These are phyloP conservation scores for Melolontha melolontha DNA, from an alignment of 2,888 invertebrate genomes.

Conservation along the genomic window DNA sequence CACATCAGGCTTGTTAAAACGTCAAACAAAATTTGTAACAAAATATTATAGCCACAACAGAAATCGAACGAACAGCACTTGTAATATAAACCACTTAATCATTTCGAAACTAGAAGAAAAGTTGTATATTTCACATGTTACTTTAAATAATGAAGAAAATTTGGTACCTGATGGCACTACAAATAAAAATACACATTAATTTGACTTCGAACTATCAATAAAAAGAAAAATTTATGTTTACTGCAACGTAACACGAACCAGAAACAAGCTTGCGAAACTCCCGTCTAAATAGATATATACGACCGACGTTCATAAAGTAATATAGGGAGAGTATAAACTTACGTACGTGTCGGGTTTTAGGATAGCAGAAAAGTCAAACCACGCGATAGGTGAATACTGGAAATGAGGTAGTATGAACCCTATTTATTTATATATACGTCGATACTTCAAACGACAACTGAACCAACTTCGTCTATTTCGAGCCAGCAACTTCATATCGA, in stretches of 20 bases:
- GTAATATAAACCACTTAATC: too few relatives aligned
- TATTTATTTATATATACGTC: slow-evolving; percentile 9
- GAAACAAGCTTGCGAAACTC: slow-evolving; percentile 4
- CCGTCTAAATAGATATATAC: slow-evolving; percentile 3
- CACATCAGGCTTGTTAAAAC: too few relatives aligned
- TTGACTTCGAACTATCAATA: not conserved
- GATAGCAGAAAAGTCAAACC: not conserved
- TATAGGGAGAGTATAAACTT: slow-evolving; percentile 4
- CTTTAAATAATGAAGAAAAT: too few relatives aligned
- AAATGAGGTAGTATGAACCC: not conserved
- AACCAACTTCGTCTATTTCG: not conserved
- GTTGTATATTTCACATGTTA: too few relatives aligned
- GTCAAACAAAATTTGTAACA: too few relatives aligned
- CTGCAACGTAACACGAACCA: not conserved
- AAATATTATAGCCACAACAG: too few relatives aligned
- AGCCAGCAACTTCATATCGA: not conserved
- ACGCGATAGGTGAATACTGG: not conserved
- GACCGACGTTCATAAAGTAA: slow-evolving; percentile 17
- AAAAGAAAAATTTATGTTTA: slow-evolving; percentile 13
- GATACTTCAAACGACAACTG: slow-evolving; percentile 5
- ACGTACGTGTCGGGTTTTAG: slow-evolving; percentile 8
- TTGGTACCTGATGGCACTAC: too few relatives aligned
- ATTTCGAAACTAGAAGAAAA: too few relatives aligned
- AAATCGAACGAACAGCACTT: too few relatives aligned
- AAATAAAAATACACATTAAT: too few relatives aligned